Evolutionary conservation across 2,888 invertebrate genomes (phyloP).

Genomic region (Nephrotoma guestfalica): DNA sequence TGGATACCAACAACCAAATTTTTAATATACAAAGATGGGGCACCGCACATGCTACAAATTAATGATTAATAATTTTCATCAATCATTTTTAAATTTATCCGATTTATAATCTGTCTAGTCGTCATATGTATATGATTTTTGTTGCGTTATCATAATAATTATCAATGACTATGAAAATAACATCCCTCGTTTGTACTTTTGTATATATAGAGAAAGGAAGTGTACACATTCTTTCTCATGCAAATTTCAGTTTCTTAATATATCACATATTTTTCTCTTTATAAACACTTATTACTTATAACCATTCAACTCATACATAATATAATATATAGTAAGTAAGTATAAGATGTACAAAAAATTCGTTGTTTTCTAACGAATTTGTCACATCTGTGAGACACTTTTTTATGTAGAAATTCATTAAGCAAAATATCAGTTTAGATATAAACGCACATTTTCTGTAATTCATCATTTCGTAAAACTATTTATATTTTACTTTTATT

Average conservation of each 20-base stretch:
- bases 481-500: conserved; percentile 14
- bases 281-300: neutral
- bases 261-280: neutral
- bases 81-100: neutral
- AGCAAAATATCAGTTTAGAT: neutral
- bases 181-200: neutral
- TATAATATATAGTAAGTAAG: neutral
- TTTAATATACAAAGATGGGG: neutral
- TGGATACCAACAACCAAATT: neutral
- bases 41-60: neutral
- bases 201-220: neutral
- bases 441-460: neutral
- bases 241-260: neutral
- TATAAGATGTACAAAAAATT: neutral
- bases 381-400: neutral
- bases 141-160: neutral
- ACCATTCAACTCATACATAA: neutral
- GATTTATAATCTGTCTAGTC: neutral
- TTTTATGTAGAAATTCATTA: neutral
- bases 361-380: neutral
- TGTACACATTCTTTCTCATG: neutral
- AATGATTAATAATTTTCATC: neutral
- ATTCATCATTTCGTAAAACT: neutral
- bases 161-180: neutral
- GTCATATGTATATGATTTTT: neutral